Conservation (phyloP, 1,140 invertebrate genomes). For the Cherax destructor region DNA sequence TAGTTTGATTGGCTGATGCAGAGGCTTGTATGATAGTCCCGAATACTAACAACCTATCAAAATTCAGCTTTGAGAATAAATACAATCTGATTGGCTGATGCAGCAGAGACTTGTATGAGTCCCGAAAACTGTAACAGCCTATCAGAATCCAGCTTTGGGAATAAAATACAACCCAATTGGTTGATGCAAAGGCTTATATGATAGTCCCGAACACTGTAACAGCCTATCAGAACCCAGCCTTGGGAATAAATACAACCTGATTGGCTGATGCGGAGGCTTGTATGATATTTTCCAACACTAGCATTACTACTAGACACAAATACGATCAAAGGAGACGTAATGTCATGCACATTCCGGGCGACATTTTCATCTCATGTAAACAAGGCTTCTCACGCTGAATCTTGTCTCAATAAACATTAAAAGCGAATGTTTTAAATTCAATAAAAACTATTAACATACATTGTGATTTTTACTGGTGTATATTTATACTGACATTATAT, state of each 20-base stretch:
- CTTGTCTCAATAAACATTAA: too few relatives aligned
- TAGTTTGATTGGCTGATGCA: not conserved
- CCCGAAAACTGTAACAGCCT: not conserved
- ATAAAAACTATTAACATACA: too few relatives aligned
- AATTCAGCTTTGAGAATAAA: not conserved
- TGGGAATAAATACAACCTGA: not conserved
- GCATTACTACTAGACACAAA: not conserved
- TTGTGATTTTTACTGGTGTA: too few relatives aligned
- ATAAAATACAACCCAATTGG: not conserved
- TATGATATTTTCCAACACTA: not conserved
- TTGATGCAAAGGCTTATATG: not conserved
- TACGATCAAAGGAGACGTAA: too few relatives aligned
- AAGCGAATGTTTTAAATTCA: too few relatives aligned
- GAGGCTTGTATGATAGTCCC: not conserved
- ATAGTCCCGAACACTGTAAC: not conserved
- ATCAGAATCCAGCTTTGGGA: not conserved
- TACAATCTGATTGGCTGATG: not conserved
- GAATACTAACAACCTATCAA: not conserved
- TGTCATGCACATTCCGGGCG: too few relatives aligned
- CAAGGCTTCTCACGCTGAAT: too few relatives aligned
- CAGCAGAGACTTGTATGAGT: not conserved
- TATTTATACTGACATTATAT: too few relatives aligned
- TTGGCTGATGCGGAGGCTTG: not conserved
- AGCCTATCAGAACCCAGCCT: not conserved
- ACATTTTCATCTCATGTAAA: too few relatives aligned